Base-by-base conservation (phyloP, 2,797 vertebrate species). In the Anisognathus igniventris region DNA sequence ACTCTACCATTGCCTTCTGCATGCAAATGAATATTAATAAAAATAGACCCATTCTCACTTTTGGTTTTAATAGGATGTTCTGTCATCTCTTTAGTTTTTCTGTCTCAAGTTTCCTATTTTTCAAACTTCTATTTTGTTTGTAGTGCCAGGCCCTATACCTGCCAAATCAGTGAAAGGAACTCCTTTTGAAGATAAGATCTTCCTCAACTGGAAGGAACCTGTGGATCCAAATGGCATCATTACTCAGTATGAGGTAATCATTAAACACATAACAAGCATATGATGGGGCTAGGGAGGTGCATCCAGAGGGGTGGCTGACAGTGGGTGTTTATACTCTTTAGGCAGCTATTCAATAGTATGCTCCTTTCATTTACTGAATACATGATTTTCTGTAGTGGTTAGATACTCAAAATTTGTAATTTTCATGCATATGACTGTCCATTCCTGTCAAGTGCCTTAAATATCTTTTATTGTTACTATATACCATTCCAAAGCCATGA, bases 151-250 rank as follows among this genome's bases (percentile, higher is more conserved):
- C 67, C 97, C 98, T 27, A 99, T 99, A 96, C 99, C 99, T 92
- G 98, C 97, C 89, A 98, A 98, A 96, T 99, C 99, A 5, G 97
- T 99, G 64, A 99, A 98, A 97, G 99, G 99, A 95, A 99, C 98
- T 75, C 98, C 99, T 24, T 99, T 98, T 95, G 99, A 99, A 98
- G 99, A 99, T 97, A 98, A 98, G 88, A 99, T 99, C 96, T 99
- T 98, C 83, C 98, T 99, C 84, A 98, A 99, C 95, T 99, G 99
- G 99, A 99, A 99, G 94, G 99, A 99, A 91, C 99, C 99, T 42
- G 57, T 98, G 85, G 99, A 99, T 96, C 99, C 99, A 97, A 99
- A 99, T 76, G 99, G 99, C 90, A 96, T 99, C 96, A 99, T 99
- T 98, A 99, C 98, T 91, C 99, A 99, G 64, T 98, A 98, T 87